Conservation (phyloP, 2,888 invertebrate genomes). For the Leptopilina myrica region DNA sequence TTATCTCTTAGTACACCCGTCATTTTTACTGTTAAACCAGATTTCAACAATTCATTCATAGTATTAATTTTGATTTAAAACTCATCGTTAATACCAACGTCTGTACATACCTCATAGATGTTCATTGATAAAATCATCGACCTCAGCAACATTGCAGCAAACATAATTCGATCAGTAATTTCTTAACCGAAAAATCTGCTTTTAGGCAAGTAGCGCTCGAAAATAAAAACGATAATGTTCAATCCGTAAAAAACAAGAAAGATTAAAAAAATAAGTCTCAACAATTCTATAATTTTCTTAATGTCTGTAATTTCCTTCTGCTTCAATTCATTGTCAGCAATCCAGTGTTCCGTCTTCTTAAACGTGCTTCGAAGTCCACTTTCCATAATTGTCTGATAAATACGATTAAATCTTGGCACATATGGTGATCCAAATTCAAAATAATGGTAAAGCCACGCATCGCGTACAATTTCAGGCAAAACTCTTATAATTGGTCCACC, state of each 20-base stretch:
- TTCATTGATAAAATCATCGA: background rate
- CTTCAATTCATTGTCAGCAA: too few species aligned
- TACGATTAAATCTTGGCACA: background rate
- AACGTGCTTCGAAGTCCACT: background rate
- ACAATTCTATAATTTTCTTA: too few species aligned
- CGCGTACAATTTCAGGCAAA: background rate
- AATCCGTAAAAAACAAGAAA: too few species aligned
- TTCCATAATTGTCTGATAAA: background rate
- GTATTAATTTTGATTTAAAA: background rate
- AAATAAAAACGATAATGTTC: too few species aligned
- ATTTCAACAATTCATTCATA: background rate
- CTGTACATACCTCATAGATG: background rate
- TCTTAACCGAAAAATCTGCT: background rate
- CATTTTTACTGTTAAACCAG: background rate
- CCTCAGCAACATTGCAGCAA: background rate
- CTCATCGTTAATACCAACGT: background rate
- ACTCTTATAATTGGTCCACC: background rate
- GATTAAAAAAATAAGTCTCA: too few species aligned
- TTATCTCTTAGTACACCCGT: background rate
- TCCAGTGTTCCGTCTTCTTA: too few species aligned
- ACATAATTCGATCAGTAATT: background rate
- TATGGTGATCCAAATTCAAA: background rate
- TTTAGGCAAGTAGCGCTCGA: too few species aligned
- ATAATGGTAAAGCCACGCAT: background rate
- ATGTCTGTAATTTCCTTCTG: too few species aligned